Evolutionary conservation across 2,888 invertebrate species (phyloP).

Genomic region (Scaptomyza tumidula): DNA sequence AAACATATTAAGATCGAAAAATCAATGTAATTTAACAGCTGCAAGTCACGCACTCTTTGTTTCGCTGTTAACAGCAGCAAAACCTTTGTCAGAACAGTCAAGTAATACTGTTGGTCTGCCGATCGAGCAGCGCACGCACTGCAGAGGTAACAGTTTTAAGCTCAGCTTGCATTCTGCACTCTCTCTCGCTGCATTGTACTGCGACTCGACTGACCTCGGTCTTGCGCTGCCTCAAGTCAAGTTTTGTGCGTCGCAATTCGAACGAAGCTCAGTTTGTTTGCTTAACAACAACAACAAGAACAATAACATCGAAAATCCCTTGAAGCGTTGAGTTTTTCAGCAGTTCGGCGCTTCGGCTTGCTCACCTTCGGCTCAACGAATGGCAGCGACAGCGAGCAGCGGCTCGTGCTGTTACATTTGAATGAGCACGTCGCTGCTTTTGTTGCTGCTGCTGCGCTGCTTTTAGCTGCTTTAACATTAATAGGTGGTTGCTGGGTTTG

Average conservation of each 20-base stretch:
- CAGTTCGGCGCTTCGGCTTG: constrained; percentile 59
- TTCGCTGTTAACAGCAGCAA: neutral
- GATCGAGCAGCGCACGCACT: constrained; percentile 10
- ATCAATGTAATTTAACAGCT: neutral
- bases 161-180: constrained; percentile 31
- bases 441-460: constrained; percentile 39
- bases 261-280: constrained; percentile 66
- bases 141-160: constrained; percentile 27
- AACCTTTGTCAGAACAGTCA: constrained; percentile 10
- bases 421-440: constrained; percentile 66
- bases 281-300: constrained; percentile 23
- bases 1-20: neutral
- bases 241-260: constrained; percentile 65
- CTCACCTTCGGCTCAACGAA: constrained; percentile 70
- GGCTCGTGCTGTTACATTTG: constrained; percentile 78
- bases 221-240: constrained; percentile 50
- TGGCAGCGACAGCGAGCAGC: constrained; percentile 26
- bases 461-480: constrained; percentile 8
- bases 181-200: neutral
- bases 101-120: constrained; percentile 12
- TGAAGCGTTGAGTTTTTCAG: constrained; percentile 67
- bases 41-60: too few relatives aligned
- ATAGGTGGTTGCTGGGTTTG: constrained; percentile 33
- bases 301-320: constrained; percentile 65
- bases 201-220: constrained; percentile 38